Conservation (phyloP, 2,888 invertebrate species). For the Tortrix viridana region DNA sequence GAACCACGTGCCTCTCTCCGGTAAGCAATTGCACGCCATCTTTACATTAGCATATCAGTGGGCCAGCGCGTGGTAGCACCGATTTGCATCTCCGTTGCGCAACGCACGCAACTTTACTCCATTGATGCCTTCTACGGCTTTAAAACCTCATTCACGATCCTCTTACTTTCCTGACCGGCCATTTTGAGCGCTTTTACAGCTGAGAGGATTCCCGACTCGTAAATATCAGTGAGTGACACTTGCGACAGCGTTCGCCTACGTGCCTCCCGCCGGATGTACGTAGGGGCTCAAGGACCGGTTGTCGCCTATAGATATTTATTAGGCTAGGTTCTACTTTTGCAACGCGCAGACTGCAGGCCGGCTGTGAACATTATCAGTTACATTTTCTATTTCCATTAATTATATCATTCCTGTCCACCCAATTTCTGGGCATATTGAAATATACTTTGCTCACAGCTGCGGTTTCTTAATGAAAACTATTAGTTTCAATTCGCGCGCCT, state of each 20-base stretch:
- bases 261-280: slow-evolving; percentile 78
- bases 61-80: slow-evolving; percentile 56
- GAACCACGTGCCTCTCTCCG: slow-evolving; percentile 88
- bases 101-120: slow-evolving; percentile 62
- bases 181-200: slow-evolving; percentile 54
- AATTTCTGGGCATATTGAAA: slow-evolving; percentile 67
- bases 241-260: slow-evolving; percentile 71
- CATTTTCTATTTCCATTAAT: slow-evolving; percentile 80
- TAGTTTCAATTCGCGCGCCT: slow-evolving; percentile 66
- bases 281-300: slow-evolving; percentile 79
- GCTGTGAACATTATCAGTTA: slow-evolving; percentile 73
- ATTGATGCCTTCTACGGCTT: slow-evolving; percentile 65
- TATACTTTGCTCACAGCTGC: slow-evolving; percentile 69
- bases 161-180: slow-evolving; percentile 57
- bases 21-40: slow-evolving; percentile 72
- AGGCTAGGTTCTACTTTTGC: slow-evolving; percentile 66
- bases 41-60: slow-evolving; percentile 57
- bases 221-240: slow-evolving; percentile 74
- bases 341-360: slow-evolving; percentile 76
- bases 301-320: slow-evolving; percentile 57
- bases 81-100: slow-evolving; percentile 65
- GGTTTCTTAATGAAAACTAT: slow-evolving; percentile 70
- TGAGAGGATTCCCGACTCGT: slow-evolving; percentile 63
- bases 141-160: slow-evolving; percentile 65
- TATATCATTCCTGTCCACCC: slow-evolving; percentile 64